These are phyloP conservation scores for Chionoecetes opilio DNA, from an alignment of 1,140 invertebrate genomes.

Conservation along the genomic window DNA sequence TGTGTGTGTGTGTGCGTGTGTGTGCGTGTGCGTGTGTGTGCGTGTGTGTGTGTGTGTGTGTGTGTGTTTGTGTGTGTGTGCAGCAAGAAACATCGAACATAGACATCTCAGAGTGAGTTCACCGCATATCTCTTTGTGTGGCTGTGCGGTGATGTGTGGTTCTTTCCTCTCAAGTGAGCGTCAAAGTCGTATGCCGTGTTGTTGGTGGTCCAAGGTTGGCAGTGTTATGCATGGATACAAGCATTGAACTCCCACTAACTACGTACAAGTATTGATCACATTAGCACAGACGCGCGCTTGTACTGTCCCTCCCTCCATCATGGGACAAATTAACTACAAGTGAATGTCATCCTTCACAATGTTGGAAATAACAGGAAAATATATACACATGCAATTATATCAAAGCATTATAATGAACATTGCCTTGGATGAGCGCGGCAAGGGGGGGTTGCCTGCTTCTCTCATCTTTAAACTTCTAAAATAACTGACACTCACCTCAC, in stretches of 20 bases:
- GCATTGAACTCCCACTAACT: neutral
- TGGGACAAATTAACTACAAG: neutral
- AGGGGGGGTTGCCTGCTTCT: neutral
- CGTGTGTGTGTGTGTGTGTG: slow-evolving; percentile 25
- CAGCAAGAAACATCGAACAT: neutral
- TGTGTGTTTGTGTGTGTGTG: neutral
- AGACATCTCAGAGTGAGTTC: too few species aligned
- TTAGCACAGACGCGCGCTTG: slow-evolving; percentile 10
- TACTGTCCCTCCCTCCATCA: neutral
- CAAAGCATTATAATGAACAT: neutral
- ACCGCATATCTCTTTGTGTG: too few species aligned
- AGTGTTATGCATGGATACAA: neutral
- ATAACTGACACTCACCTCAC: neutral
- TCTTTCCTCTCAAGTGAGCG: neutral
- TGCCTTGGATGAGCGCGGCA: neutral
- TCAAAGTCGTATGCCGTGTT: neutral
- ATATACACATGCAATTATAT: neutral
- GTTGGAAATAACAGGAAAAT: neutral
- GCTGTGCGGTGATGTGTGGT: too few species aligned
- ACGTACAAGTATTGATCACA: slow-evolving; percentile 20
- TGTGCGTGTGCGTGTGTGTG: slow-evolving; percentile 35
- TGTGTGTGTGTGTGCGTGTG: neutral
- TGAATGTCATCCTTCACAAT: neutral
- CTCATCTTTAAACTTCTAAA: slow-evolving; percentile 22
- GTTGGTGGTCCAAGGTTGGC: neutral